Percentiles rank a stretch among this genome's conserved stretches.
Evolutionary conservation across 2,797 vertebrate species (phyloP).

Genomic region (Coregonus ussuriensis): DNA sequence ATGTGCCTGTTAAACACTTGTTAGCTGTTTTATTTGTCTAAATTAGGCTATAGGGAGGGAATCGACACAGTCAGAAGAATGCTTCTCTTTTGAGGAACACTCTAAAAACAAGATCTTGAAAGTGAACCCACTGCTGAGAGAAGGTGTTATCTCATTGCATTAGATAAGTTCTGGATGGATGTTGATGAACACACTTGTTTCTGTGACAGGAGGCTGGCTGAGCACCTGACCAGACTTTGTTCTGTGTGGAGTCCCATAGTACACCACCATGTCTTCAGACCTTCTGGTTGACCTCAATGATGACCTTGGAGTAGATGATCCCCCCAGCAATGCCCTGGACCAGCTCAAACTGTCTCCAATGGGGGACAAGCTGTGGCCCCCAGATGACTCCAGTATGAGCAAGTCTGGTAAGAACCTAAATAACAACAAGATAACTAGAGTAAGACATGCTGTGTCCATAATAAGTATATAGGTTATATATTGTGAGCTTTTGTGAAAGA

Average conservation of each 20-base stretch:
- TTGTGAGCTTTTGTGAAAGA: too few species aligned
- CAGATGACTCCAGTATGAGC: slow-evolving; percentile 80
- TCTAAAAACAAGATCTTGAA: neutral
- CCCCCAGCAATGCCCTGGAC: slow-evolving; percentile 81
- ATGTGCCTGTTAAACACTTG: neutral
- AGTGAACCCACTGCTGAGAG: neutral
- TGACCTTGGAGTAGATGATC: slow-evolving; percentile 80
- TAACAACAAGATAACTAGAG: too few species aligned
- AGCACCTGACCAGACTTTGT: neutral
- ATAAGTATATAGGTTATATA: too few species aligned
- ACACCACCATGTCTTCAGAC: slow-evolving; percentile 82
- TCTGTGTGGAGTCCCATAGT: slow-evolving; percentile 17
- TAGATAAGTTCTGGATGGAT: neutral
- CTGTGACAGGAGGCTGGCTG: slow-evolving; percentile 22
- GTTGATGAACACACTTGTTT: slow-evolving; percentile 16
- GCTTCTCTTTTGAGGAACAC: too few species aligned
- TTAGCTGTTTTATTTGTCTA: neutral
- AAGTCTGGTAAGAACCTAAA: slow-evolving; percentile 78
- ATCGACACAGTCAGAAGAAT: neutral
- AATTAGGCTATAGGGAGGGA: too few species aligned
- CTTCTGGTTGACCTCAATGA: slow-evolving; percentile 87
- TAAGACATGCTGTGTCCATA: too few species aligned
- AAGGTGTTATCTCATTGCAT: neutral
- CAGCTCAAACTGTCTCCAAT: slow-evolving; percentile 89
- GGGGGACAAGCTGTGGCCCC: slow-evolving; percentile 90